Evolutionary conservation across 2,888 invertebrate species (phyloP).

Genomic region (Alloscopus bannaensis): DNA sequence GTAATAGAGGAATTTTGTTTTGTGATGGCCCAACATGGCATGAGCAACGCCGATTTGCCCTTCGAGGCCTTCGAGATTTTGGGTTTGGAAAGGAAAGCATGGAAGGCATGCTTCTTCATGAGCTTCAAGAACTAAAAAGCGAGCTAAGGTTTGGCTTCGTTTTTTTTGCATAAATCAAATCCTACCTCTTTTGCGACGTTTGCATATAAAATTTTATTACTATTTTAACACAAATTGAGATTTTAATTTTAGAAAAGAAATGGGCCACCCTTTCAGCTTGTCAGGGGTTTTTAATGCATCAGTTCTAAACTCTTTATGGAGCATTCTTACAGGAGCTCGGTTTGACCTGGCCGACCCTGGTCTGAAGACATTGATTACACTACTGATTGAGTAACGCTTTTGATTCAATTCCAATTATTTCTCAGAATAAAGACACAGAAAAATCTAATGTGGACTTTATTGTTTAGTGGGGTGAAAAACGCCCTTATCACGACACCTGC

Average conservation of each 20-base stretch:
- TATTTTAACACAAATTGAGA: not conserved
- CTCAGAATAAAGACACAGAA: no score
- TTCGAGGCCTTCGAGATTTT: constrained; percentile 56
- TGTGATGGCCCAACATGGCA: constrained; percentile 65
- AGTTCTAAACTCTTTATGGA: constrained; percentile 68
- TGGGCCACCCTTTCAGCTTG: constrained; percentile 57
- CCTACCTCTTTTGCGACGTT: no score
- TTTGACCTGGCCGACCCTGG: constrained; percentile 67
- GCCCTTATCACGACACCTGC: constrained; percentile 37
- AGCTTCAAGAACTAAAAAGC: constrained; percentile 63
- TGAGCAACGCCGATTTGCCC: constrained; percentile 62
- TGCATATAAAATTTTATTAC: not conserved
- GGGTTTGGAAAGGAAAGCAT: constrained; percentile 70
- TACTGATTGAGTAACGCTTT: constrained; percentile 51
- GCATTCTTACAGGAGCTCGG: constrained; percentile 64
- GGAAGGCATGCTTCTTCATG: constrained; percentile 67
- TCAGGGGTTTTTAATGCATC: constrained; percentile 65
- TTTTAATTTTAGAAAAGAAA: constrained; percentile 47
- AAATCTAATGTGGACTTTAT: constrained; percentile 10
- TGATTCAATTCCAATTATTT: no score
- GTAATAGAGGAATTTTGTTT: constrained; percentile 68
- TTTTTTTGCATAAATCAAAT: no score
- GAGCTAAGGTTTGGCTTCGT: no score
- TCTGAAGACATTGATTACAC: constrained; percentile 50
- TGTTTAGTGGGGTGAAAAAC: constrained; percentile 21